Conservation (phyloP, 2,797 vertebrate genomes). For the Octomys mimax region DNA sequence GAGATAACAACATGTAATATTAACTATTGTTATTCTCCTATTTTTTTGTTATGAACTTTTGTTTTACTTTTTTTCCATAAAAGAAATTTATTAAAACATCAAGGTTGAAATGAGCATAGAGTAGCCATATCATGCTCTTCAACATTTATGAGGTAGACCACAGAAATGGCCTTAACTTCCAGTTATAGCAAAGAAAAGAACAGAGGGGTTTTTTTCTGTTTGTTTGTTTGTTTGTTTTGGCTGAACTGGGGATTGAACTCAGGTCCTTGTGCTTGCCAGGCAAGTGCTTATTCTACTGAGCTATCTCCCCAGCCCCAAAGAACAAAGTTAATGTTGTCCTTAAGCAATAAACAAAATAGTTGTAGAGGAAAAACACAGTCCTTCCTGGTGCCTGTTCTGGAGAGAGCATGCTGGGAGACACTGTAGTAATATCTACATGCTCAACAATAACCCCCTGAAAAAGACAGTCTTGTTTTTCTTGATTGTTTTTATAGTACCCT, state of each 20-base stretch:
- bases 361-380: slow-evolving; percentile 43
- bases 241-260: too few species aligned
- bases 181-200: slow-evolving; percentile 47
- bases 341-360: background rate
- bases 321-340: slow-evolving; percentile 47
- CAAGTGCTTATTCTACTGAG: too few species aligned
- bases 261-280: too few species aligned
- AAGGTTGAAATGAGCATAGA: background rate
- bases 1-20: too few species aligned
- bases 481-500: background rate
- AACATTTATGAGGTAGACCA: slow-evolving; percentile 1
- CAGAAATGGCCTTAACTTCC: slow-evolving; percentile 21
- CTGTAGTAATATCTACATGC: background rate
- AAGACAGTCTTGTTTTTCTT: slow-evolving; percentile 11
- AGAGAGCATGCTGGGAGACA: background rate
- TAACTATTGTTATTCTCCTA: too few species aligned
- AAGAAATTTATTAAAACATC: background rate
- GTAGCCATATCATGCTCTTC: background rate
- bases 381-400: slow-evolving; percentile 26
- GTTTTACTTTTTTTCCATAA: too few species aligned
- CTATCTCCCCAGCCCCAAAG: too few species aligned
- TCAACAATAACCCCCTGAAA: background rate
- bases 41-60: too few species aligned
- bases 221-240: too few species aligned
- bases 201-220: background rate